These are phyloP conservation scores for Ganaspis brasiliensis DNA, from an alignment of 2,888 invertebrate species.

Conservation along the genomic window DNA sequence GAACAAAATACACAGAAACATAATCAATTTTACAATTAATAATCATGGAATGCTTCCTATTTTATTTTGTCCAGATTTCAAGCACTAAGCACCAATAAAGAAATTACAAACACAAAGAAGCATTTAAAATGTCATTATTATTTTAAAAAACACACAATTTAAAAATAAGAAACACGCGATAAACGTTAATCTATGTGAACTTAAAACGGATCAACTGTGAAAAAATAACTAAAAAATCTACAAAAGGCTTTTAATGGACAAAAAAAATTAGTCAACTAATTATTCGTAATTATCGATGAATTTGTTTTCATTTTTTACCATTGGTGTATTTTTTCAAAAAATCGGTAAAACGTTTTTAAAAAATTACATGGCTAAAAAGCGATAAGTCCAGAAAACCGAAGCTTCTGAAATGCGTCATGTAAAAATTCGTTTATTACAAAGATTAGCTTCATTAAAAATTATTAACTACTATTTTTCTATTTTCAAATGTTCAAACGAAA, in stretches of 20 bases:
- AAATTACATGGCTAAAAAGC: too few species aligned
- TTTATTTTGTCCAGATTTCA: constrained; percentile 25
- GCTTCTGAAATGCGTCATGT: too few species aligned
- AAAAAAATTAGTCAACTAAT: background rate
- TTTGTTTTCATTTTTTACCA: background rate
- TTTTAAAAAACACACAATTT: constrained; percentile 12
- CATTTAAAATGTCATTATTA: constrained; percentile 13
- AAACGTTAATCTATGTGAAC: background rate
- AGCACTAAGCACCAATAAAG: constrained; percentile 15
- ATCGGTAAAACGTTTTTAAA: too few species aligned
- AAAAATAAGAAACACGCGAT: background rate
- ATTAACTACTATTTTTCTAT: background rate
- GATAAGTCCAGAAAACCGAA: too few species aligned
- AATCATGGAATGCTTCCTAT: constrained; percentile 17
- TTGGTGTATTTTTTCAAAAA: background rate
- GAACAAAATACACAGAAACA: constrained; percentile 18
- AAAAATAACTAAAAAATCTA: background rate
- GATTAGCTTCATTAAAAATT: too few species aligned
- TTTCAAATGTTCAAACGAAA: background rate
- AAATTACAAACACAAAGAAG: constrained; percentile 11
- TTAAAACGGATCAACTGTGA: constrained; percentile 13
- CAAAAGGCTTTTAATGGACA: background rate
- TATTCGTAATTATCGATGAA: background rate
- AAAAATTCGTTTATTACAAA: too few species aligned
- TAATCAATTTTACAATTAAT: constrained; percentile 16